A percentile compares a stretch with the other conserved stretches of the same genome.
Conservation (phyloP, 2,113 vertebrate species). For the Strigops habroptila region DNA sequence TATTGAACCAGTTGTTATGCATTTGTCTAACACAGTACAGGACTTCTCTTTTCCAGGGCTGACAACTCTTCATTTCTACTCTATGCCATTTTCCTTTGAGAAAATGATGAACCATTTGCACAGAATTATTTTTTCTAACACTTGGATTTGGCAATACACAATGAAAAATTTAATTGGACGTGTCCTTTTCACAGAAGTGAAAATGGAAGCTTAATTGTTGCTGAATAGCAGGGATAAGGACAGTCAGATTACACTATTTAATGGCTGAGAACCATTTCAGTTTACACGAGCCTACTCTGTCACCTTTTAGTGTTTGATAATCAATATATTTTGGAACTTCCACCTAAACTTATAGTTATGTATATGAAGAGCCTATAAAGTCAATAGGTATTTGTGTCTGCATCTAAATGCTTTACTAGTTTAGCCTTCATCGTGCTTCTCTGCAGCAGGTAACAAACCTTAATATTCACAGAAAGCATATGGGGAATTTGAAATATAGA, state of each 20-base stretch:
- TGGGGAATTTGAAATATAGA: not conserved
- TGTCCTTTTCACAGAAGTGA: not conserved
- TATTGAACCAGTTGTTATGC: not conserved
- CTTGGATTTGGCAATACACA: not conserved
- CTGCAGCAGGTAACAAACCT: not conserved
- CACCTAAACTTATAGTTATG: not conserved
- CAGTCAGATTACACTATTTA: not conserved
- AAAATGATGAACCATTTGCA: not conserved
- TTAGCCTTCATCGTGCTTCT: not conserved
- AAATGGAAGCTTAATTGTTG: not conserved
- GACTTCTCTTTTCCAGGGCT: not conserved
- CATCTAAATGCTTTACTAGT: not conserved
- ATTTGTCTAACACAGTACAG: not conserved
- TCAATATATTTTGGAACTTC: not conserved
- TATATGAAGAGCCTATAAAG: not conserved
- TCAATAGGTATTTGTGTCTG: not conserved
- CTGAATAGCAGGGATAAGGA: not conserved
- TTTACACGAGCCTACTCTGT: not conserved
- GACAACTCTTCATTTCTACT: not conserved
- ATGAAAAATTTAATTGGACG: not conserved
- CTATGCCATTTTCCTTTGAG: not conserved
- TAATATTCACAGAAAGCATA: not conserved
- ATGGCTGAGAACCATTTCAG: not conserved
- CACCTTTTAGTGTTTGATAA: not conserved
- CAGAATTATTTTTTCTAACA: not conserved